A percentile compares a stretch with the other conserved stretches of the same genome.
Conservation (phyloP, 2,888 invertebrate genomes). For the Aphodius sticticus region DNA sequence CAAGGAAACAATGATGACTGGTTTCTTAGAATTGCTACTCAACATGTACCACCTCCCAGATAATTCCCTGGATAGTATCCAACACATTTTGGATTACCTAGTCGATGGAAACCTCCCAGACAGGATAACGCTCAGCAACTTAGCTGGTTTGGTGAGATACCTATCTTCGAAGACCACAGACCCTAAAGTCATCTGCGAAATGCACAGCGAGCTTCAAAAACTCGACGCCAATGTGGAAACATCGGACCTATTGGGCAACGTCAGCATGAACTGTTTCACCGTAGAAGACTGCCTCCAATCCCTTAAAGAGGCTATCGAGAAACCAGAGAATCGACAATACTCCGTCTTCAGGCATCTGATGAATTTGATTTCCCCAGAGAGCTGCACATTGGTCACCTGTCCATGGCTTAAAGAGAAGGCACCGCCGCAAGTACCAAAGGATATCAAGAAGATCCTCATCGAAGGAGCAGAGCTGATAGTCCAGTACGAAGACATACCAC, state of each 20-base stretch:
- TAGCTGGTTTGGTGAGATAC: neutral
- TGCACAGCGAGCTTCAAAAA: neutral
- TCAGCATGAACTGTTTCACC: slow-evolving; percentile 19
- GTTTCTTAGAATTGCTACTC: slow-evolving; percentile 6
- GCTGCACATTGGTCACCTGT: neutral
- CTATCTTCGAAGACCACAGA: slow-evolving; percentile 6
- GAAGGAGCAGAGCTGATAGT: slow-evolving; percentile 12
- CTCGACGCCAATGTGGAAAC: neutral
- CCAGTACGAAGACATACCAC: slow-evolving; percentile 14
- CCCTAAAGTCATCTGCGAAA: slow-evolving; percentile 6
- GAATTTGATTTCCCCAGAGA: neutral
- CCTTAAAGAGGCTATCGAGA: slow-evolving; percentile 19
- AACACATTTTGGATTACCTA: neutral
- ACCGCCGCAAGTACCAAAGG: neutral
- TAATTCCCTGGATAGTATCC: slow-evolving; percentile 8
- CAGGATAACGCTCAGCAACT: slow-evolving; percentile 4
- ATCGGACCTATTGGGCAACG: neutral
- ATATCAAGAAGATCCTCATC: neutral
- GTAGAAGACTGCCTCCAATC: slow-evolving; percentile 18
- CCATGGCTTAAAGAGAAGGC: slow-evolving; percentile 4
- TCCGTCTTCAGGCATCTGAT: neutral
- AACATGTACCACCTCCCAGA: slow-evolving; percentile 13
- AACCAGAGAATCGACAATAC: neutral
- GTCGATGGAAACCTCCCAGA: neutral
- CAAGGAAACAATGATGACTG: neutral